Conservation (phyloP, 2,888 invertebrate genomes). For the Drosophila melanosoma region DNA sequence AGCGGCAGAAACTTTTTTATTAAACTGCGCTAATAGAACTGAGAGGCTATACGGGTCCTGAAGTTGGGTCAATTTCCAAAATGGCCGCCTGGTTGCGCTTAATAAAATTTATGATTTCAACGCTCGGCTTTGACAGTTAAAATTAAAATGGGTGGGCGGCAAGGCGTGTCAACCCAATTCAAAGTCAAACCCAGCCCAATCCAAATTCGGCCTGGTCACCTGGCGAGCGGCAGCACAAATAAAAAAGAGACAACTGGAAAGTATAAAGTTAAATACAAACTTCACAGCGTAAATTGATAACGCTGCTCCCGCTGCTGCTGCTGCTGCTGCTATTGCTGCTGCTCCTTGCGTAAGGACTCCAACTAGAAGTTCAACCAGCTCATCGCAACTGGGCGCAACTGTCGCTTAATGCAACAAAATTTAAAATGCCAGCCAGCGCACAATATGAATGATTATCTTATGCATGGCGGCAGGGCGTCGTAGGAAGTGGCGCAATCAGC, state of each 20-base stretch:
- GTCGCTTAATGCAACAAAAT: slow-evolving; percentile 72
- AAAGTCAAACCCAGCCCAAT: slow-evolving; percentile 1
- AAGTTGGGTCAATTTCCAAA: slow-evolving; percentile 75
- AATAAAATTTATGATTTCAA: slow-evolving; percentile 82
- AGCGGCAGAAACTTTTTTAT: slow-evolving; percentile 75
- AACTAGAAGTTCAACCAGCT: slow-evolving; percentile 24
- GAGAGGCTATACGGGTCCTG: slow-evolving; percentile 40
- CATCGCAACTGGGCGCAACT: slow-evolving; percentile 39
- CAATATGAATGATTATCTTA: slow-evolving; percentile 77
- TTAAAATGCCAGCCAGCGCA: slow-evolving; percentile 44
- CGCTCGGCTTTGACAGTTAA: slow-evolving; percentile 80
- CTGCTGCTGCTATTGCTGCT: slow-evolving; percentile 1
- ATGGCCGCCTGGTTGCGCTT: slow-evolving; percentile 82
- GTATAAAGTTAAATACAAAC: slow-evolving; percentile 82
- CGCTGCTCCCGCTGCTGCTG: slow-evolving; percentile 21
- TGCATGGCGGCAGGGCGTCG: slow-evolving; percentile 47
- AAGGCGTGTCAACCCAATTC: slow-evolving; percentile 31
- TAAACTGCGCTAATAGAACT: slow-evolving; percentile 78
- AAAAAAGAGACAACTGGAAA: slow-evolving; percentile 60
- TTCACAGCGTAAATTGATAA: slow-evolving; percentile 81
- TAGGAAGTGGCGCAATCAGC: slow-evolving; percentile 49
- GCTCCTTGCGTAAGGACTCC: neutral
- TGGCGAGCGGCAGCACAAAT: neutral
- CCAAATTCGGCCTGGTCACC: slow-evolving; percentile 20
- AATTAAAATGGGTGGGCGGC: slow-evolving; percentile 74